These are phyloP conservation scores for Eudemis profundana DNA, from an alignment of 2,888 invertebrate species.

Conservation along the genomic window DNA sequence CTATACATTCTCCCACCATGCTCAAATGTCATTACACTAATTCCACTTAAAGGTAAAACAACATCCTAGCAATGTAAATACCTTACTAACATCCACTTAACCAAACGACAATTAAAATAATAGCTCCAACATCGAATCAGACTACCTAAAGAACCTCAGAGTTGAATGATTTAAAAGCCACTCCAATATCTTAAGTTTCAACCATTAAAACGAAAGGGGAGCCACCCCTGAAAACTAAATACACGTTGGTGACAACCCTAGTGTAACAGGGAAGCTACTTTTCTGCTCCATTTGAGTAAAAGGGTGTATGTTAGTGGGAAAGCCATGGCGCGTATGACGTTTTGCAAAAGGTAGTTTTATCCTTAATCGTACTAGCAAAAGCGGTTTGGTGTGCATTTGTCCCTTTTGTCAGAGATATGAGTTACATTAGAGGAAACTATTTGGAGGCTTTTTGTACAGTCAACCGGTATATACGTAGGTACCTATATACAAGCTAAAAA, in stretches of 20 bases:
- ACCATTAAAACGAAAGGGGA: conserved; percentile 39
- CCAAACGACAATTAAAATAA: conserved; percentile 1
- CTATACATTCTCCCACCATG: too few species aligned
- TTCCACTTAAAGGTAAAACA: neutral
- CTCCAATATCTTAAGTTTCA: conserved; percentile 37
- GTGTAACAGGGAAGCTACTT: conserved; percentile 30
- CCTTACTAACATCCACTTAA: neutral
- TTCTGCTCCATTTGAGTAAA: neutral
- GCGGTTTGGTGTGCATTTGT: conserved; percentile 37
- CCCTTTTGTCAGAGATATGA: conserved; percentile 32
- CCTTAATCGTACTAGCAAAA: conserved; percentile 33
- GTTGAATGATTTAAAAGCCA: conserved; percentile 33
- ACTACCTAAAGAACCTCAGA: conserved; percentile 9
- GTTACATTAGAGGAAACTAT: conserved; percentile 33
- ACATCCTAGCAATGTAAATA: neutral
- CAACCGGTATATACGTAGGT: neutral
- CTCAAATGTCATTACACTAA: too few species aligned
- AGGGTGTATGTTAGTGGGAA: neutral
- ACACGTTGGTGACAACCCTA: conserved; percentile 33
- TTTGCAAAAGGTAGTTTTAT: neutral
- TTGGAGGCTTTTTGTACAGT: conserved; percentile 6
- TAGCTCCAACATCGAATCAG: conserved; percentile 19
- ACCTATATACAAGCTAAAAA: too few species aligned
- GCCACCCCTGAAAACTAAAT: conserved; percentile 39
- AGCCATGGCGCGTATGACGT: neutral